Evolutionary conservation across 2,113 vertebrate species (phyloP).

Genomic region (Galemys pyrenaicus): DNA sequence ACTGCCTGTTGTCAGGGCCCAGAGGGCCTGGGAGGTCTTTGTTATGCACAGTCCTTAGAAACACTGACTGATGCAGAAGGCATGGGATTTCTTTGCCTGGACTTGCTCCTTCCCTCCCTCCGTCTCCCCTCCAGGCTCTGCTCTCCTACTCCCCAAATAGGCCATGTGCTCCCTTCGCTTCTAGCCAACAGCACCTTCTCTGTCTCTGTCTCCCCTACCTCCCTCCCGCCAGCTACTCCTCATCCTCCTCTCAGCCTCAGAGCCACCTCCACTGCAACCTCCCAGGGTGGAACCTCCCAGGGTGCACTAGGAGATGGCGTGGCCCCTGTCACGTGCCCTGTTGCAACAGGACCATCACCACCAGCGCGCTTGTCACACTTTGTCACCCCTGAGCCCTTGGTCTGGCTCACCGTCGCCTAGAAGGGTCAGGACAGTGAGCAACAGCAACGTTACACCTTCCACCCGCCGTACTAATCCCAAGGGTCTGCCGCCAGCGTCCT

Average conservation of each 20-base stretch:
- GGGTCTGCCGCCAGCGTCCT: neutral
- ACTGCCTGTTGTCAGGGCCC: neutral
- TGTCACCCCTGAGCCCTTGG: neutral
- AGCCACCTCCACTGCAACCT: neutral
- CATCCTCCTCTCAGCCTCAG: neutral
- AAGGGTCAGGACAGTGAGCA: neutral
- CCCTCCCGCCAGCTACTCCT: neutral
- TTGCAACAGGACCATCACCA: fast-evolving
- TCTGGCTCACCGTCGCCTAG: neutral
- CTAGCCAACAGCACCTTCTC: no score
- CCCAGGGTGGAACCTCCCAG: no score
- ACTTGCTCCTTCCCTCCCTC: neutral
- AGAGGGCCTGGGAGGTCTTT: neutral
- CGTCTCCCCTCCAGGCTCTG: no score
- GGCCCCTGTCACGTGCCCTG: fast-evolving
- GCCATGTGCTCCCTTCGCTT: no score
- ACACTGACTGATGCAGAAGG: neutral
- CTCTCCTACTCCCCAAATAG: no score
- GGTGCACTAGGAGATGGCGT: neutral
- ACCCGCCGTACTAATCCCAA: fast-evolving
- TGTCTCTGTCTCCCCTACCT: no score
- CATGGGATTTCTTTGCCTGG: neutral
- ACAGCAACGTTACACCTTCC: neutral
- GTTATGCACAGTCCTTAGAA: neutral
- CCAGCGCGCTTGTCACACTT: neutral